Evolutionary conservation across 2,888 invertebrate genomes (phyloP).

Genomic region (Abscondita cerata): DNA sequence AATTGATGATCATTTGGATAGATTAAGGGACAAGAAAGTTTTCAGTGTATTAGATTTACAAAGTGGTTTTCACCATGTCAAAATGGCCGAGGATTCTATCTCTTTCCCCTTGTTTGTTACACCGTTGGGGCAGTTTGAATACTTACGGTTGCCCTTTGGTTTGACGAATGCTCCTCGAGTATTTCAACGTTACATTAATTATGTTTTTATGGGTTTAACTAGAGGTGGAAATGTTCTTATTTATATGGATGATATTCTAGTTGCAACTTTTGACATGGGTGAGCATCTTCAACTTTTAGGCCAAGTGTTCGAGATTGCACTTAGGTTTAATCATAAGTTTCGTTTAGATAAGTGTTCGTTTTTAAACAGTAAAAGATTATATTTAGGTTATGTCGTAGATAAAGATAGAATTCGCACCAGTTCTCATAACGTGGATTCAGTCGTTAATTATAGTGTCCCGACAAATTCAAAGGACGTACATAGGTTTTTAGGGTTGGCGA

Average conservation of each 20-base stretch:
- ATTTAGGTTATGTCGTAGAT: constrained; percentile 2
- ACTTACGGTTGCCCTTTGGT: neutral
- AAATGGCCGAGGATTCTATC: neutral
- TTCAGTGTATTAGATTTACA: neutral
- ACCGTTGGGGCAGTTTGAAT: constrained; percentile 1
- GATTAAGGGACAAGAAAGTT: neutral
- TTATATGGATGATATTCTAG: neutral
- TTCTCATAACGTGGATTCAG: neutral
- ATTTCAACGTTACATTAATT: neutral
- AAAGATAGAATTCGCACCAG: neutral
- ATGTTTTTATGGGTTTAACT: neutral
- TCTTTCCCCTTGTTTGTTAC: neutral
- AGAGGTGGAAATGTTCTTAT: neutral
- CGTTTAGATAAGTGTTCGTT: neutral
- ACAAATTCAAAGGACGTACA: neutral
- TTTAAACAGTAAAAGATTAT: neutral
- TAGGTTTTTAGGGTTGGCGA: neutral
- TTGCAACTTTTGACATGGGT: neutral
- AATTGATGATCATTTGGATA: neutral
- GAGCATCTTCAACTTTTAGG: neutral
- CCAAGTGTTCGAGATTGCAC: neutral
- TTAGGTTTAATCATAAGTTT: neutral
- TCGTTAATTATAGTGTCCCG: neutral
- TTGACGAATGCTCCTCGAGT: neutral
- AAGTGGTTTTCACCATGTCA: neutral